Percentiles rank a stretch among this genome's conserved stretches.
phyloP scores from a whole-genome alignment of 1,140 invertebrate genomes.

The Atta texana region DNA sequence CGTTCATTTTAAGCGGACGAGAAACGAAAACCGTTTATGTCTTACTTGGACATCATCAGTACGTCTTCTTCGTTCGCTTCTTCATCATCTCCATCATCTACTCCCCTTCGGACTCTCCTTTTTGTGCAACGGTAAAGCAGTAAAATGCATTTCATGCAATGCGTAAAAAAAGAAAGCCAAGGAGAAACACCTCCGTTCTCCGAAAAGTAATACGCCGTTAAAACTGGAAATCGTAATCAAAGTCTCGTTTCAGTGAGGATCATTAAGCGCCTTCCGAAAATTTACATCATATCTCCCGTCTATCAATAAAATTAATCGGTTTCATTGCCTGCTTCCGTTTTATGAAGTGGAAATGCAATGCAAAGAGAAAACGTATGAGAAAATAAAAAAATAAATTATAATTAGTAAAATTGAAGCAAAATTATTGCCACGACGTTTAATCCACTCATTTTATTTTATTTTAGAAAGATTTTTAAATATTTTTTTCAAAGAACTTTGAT shows the following conservation, averaged over 20 bases:
- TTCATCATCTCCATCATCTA: constrained; percentile 74
- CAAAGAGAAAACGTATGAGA: neutral
- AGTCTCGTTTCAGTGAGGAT: constrained; percentile 15
- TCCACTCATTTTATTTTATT: neutral
- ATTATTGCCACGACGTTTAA: neutral
- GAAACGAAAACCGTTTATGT: constrained; percentile 68
- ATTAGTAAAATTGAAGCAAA: neutral
- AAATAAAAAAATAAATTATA: neutral
- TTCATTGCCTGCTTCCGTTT: constrained; percentile 23
- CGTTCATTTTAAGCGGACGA: constrained; percentile 42
- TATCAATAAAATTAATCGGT: constrained; percentile 41
- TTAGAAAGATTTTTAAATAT: neutral
- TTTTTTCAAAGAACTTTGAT: neutral
- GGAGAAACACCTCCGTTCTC: constrained; percentile 39
- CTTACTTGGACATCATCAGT: constrained; percentile 67
- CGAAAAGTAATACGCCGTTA: constrained; percentile 67
- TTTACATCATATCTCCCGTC: constrained; percentile 29
- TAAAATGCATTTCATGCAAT: constrained; percentile 75
- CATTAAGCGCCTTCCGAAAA: constrained; percentile 49
- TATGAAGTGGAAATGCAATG: neutral
- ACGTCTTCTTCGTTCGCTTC: constrained; percentile 73
- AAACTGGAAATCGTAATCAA: constrained; percentile 71
- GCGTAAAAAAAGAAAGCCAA: constrained; percentile 60
- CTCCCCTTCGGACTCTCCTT: constrained; percentile 56
- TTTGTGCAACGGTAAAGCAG: constrained; percentile 68